Percentiles rank a stretch among this genome's conserved stretches.
Evolutionary conservation across 2,888 invertebrate species (phyloP).

Genomic region (Amphipoea lucens): DNA sequence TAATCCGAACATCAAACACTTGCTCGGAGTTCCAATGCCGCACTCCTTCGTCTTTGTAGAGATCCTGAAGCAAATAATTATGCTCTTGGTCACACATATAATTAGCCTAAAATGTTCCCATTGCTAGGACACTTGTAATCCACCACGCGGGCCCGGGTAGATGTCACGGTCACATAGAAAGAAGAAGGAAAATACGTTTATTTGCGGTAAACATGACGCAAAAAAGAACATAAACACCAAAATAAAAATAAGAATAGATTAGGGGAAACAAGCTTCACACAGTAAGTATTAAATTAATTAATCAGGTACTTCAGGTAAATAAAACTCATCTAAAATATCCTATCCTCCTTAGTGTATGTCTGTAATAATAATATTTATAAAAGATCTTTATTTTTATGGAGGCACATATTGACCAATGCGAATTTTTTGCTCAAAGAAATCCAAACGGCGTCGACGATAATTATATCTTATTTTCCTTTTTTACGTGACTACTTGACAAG

Average conservation of each 20-base stretch:
- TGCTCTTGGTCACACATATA: neutral
- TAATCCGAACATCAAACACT: slow-evolving; percentile 87
- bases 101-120: too few relatives aligned
- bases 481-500: neutral
- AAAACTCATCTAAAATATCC: neutral
- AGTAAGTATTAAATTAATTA: too few relatives aligned
- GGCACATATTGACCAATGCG: neutral
- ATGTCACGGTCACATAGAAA: too few relatives aligned
- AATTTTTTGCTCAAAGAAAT: slow-evolving; percentile 9
- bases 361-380: too few relatives aligned
- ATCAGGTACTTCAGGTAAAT: neutral
- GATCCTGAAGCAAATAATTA: slow-evolving; percentile 78
- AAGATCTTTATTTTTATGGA: neutral
- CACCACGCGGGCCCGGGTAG: too few relatives aligned
- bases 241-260: too few relatives aligned
- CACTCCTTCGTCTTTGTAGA: slow-evolving; percentile 84
- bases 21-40: slow-evolving; percentile 74
- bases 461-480: too few relatives aligned
- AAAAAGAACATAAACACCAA: too few relatives aligned
- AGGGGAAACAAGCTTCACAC: too few relatives aligned
- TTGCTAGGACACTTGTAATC: too few relatives aligned
- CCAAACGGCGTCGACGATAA: neutral
- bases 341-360: neutral
- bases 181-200: too few relatives aligned
- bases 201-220: too few relatives aligned